Evolutionary conservation across 2,113 vertebrate species (phyloP), one percentile per base, ranked within the genome.

Genomic region (Barnardius zonarius): DNA sequence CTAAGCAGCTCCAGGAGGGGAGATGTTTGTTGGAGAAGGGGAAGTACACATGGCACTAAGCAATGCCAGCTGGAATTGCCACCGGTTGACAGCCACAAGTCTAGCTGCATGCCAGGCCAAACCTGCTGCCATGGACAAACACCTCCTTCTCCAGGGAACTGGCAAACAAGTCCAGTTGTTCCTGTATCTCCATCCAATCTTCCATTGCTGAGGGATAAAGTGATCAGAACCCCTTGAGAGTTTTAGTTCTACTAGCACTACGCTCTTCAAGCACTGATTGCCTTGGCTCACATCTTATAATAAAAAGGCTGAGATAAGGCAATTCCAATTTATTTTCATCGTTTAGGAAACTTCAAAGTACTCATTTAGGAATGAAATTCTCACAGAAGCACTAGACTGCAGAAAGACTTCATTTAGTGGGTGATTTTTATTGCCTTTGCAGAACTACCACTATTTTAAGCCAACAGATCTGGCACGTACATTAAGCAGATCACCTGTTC

Each of bases 21-120:
- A 54, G 39, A 20, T 11, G 33, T 37, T 41, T 37, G 62, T 13
- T 35, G 43, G 18, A 49, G 44, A 59, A 23, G 11, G 31, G 66
- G 44, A 72, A 3, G 9, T 15, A 28, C 35, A 11, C 17, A 17
- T 3, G 9, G 37, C 2, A 2, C 23, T 27, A 8, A 10, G 10
- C 62, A 35, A 12, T 2, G 17, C n/a, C 84, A 24, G 33, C 41
- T n/a, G 48, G 41, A 80, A 49, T 6, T 9, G 54, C 61, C 54
- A 8, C 1, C 19, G 3, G 22, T 3, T 4, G 4, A 30, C 23
- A 49, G 41, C 35, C 62, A 44, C 14, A 1, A 1, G 4, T 6
- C 35, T 35, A 23, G 43, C 13, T 39, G 13, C 1, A 13, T 49
- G 44, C 33, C 54, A 57, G 35, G 48, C 13, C 69, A 51, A 33